Evolutionary conservation across 92 coral and sea anemone species (phyloP).

Genomic region (Phenganax marumi): DNA sequence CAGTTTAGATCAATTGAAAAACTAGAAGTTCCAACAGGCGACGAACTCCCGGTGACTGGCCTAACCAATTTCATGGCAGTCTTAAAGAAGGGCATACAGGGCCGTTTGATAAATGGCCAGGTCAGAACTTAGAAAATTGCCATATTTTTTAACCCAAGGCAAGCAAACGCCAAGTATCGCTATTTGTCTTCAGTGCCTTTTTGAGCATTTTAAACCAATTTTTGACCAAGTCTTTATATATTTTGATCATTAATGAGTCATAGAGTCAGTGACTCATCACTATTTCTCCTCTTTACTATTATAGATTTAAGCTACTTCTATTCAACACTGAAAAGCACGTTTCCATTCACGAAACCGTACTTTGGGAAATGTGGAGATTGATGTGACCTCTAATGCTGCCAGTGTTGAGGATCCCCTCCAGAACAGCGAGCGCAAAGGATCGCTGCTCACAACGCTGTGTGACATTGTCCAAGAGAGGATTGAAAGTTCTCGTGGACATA

Average conservation of each 20-base stretch:
- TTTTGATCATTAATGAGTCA: neutral
- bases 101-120: neutral
- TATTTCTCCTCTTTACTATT: neutral
- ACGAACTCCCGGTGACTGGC: conserved; percentile 9
- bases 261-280: neutral
- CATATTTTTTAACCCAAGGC: conserved; percentile 23
- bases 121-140: conserved; percentile 1
- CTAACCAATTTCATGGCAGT: neutral
- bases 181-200: neutral
- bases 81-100: neutral
- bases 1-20: conserved; percentile 28
- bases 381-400: neutral
- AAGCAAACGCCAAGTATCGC: neutral
- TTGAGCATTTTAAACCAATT: neutral
- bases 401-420: neutral
- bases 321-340: neutral
- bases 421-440: neutral
- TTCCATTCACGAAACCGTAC: neutral
- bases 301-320: conserved; percentile 18
- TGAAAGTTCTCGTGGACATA: neutral
- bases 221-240: neutral
- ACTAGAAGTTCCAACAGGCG: neutral
- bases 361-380: neutral
- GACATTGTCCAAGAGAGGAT: neutral
- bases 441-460: neutral